These are phyloP conservation scores for Thera britannica DNA, from an alignment of 2,888 invertebrate genomes.

Conservation along the genomic window DNA sequence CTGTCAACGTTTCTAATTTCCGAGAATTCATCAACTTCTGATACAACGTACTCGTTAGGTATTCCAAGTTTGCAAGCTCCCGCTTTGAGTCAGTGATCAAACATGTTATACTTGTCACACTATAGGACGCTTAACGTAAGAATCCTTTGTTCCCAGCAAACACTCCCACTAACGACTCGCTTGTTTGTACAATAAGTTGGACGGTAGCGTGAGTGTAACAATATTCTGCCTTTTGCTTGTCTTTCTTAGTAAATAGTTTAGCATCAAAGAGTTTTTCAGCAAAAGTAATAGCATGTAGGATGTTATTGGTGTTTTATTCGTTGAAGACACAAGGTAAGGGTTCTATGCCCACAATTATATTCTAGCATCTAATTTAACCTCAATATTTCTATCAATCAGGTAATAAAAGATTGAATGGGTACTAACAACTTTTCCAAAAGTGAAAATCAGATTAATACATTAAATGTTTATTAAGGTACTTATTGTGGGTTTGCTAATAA, in stretches of 20 bases:
- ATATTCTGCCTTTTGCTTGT: conserved; percentile 13
- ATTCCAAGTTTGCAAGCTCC: conserved; percentile 31
- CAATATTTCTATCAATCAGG: too few species aligned
- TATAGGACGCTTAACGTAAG: conserved; percentile 7
- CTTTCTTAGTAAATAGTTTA: not conserved
- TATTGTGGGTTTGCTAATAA: too few species aligned
- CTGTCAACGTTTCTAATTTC: too few species aligned
- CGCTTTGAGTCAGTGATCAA: conserved; percentile 51
- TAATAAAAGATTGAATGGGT: too few species aligned
- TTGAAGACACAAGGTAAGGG: too few species aligned
- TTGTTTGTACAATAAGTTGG: conserved; percentile 42
- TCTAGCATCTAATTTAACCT: too few species aligned
- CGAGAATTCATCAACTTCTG: not conserved
- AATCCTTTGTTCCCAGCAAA: conserved; percentile 49
- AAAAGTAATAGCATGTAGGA: too few species aligned
- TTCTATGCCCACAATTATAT: too few species aligned
- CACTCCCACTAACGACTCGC: conserved; percentile 54
- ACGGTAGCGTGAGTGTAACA: conserved; percentile 16
- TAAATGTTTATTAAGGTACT: too few species aligned
- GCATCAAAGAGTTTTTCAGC: not conserved
- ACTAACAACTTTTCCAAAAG: too few species aligned
- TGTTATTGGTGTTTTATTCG: too few species aligned
- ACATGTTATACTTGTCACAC: conserved; percentile 25
- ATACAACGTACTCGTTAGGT: conserved; percentile 6
- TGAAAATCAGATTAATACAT: too few species aligned